phyloP scores from a whole-genome alignment of 2,888 invertebrate species.

The Helobdella robusta region DNA sequence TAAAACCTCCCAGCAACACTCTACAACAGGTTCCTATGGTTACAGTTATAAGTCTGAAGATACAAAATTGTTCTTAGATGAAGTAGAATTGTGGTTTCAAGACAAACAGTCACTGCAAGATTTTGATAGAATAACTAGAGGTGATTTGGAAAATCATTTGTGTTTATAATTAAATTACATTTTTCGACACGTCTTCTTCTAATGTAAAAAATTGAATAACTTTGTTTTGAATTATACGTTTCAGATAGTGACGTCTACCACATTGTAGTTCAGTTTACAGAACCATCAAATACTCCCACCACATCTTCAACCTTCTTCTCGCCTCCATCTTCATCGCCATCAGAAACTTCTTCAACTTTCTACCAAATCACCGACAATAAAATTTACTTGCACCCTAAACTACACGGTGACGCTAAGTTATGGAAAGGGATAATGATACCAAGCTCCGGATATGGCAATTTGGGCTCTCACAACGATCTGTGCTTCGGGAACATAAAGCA shows the following conservation, averaged over 20 bases:
- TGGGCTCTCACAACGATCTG: not conserved
- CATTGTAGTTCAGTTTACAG: not conserved
- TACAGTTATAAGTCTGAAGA: too few species aligned
- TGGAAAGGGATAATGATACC: too few species aligned
- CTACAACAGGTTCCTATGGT: too few species aligned
- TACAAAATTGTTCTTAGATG: slow-evolving; percentile 14
- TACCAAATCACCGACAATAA: too few species aligned
- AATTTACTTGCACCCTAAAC: too few species aligned
- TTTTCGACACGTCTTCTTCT: too few species aligned
- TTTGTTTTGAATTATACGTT: not conserved
- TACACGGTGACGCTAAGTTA: too few species aligned
- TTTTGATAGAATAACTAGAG: slow-evolving; percentile 35
- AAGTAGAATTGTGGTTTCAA: slow-evolving; percentile 34
- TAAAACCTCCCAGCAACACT: not conserved
- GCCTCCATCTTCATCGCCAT: not conserved
- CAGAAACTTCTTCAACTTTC: too few species aligned
- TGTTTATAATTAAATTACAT: not conserved
- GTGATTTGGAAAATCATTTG: slow-evolving; percentile 21
- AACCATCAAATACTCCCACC: not conserved
- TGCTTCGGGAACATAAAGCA: slow-evolving; percentile 6
- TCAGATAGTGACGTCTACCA: not conserved
- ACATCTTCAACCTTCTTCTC: not conserved
- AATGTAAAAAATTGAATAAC: not conserved
- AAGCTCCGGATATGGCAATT: not conserved
- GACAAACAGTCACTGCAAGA: slow-evolving; percentile 39